Evolutionary conservation across 2,113 vertebrate genomes (phyloP).

Genomic region (Pelusios castaneus): DNA sequence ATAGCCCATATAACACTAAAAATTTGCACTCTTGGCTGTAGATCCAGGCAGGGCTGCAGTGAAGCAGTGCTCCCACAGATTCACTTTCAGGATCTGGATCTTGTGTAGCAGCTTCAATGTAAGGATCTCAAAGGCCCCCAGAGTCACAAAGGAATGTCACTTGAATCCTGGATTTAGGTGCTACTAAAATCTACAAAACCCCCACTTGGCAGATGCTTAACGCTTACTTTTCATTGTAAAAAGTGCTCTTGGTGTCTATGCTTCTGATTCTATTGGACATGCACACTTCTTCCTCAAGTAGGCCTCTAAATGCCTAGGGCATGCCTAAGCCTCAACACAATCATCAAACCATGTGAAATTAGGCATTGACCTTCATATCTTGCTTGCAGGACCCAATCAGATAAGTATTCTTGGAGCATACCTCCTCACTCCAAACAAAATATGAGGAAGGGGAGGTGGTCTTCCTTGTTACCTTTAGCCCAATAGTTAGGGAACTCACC

Average conservation of each 20-base stretch:
- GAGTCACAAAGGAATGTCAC: background rate
- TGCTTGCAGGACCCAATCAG: background rate
- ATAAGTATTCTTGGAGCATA: background rate
- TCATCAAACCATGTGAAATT: background rate
- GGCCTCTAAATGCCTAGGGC: background rate
- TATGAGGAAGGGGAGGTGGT: background rate
- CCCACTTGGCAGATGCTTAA: background rate
- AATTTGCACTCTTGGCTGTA: background rate
- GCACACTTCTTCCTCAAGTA: background rate
- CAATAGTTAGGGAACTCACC: background rate
- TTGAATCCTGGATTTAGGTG: background rate
- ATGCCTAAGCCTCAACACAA: background rate
- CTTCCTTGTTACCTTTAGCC: background rate
- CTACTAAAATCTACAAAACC: background rate
- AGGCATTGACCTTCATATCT: background rate
- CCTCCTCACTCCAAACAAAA: background rate
- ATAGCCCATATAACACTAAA: background rate
- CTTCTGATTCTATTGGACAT: background rate
- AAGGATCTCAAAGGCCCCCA: background rate
- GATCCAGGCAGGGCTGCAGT: background rate
- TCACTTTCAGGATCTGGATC: background rate
- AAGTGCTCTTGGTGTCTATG: background rate
- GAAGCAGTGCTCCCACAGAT: background rate
- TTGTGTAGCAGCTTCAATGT: background rate
- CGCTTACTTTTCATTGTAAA: background rate